These are phyloP conservation scores for Pristionchus exspectatus DNA, from an alignment of 2,888 invertebrate genomes.

Conservation along the genomic window DNA sequence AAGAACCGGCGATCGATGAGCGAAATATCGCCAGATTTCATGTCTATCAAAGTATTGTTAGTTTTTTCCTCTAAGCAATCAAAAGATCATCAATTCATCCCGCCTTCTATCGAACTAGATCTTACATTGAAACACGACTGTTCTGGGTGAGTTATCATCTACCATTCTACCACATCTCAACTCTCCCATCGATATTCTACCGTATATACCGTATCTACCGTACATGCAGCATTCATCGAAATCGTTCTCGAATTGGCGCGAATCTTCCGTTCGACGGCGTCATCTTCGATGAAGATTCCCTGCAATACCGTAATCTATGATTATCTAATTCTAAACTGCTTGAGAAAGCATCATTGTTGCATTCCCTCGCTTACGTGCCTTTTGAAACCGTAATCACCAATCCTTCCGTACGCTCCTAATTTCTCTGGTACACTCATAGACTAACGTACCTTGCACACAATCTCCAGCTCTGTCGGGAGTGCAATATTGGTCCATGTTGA, in stretches of 20 bases:
- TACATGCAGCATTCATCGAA: not conserved
- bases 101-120: not conserved
- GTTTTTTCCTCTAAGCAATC: not conserved
- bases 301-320: not conserved
- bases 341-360: not conserved
- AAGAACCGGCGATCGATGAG: too few relatives aligned
- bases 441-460: constrained; percentile 63
- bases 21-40: not conserved
- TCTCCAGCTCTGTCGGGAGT: constrained; percentile 66
- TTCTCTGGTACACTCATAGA: too few relatives aligned
- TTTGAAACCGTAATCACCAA: not conserved
- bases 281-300: constrained; percentile 46
- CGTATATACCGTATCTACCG: not conserved
- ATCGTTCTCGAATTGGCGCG: constrained; percentile 35
- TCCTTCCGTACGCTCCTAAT: not conserved
- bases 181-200: not conserved
- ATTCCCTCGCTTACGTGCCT: not conserved
- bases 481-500: constrained; percentile 59
- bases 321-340: not conserved
- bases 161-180: not conserved
- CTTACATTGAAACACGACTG: not conserved
- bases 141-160: not conserved
- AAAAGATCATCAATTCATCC: not conserved
- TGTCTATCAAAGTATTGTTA: not conserved
- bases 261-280: not conserved